A percentile compares a stretch with the other conserved stretches of the same genome.
These are phyloP conservation scores for Pimpla rufipes DNA, from an alignment of 2,888 invertebrate species.

Conservation along the genomic window DNA sequence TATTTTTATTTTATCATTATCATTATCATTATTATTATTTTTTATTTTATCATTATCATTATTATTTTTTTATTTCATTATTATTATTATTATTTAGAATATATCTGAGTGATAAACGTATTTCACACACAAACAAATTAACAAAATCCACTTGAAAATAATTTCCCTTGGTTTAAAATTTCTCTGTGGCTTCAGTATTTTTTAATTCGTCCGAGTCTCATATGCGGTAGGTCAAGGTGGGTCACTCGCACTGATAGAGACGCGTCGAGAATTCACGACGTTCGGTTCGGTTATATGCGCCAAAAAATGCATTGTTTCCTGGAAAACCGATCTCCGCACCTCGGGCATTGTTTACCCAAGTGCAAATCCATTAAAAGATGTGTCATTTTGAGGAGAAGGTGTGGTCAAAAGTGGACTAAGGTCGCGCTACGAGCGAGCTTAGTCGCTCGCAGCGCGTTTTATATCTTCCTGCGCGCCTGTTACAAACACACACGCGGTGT, in stretches of 20 bases:
- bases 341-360: not conserved
- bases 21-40: too few relatives aligned
- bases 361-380: not conserved
- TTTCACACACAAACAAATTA: too few relatives aligned
- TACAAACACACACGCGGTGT: not conserved
- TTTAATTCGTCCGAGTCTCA: too few relatives aligned
- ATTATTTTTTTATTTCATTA: too few relatives aligned
- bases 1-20: too few relatives aligned
- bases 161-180: too few relatives aligned
- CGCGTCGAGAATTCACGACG: not conserved
- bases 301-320: not conserved
- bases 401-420: slow-evolving; percentile 34
- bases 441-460: not conserved
- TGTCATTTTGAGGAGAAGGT: slow-evolving; percentile 3
- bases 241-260: not conserved
- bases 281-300: not conserved
- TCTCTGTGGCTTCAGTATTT: too few relatives aligned
- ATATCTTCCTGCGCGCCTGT: not conserved
- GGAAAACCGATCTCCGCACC: not conserved
- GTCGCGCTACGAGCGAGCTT: not conserved
- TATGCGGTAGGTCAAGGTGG: too few relatives aligned
- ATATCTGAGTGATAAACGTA: too few relatives aligned
- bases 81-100: too few relatives aligned
- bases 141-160: too few relatives aligned
- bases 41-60: too few relatives aligned